Conservation (phyloP, 2,888 invertebrate species). For the Drosophila trichaetosa region DNA sequence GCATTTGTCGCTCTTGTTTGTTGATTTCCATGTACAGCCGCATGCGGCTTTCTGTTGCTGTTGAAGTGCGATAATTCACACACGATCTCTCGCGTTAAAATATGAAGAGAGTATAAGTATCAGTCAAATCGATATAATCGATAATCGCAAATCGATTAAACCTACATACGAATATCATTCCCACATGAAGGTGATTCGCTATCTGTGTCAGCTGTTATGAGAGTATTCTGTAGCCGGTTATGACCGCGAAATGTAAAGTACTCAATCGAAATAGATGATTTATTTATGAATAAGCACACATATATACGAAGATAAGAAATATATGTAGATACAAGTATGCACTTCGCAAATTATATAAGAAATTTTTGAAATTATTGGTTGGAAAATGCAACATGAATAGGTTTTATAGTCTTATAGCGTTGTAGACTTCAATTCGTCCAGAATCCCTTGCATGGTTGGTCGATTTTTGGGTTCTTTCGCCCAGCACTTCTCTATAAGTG, state of each 20-base stretch:
- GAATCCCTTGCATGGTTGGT: not conserved
- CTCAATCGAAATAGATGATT: no score
- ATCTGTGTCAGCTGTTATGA: not conserved
- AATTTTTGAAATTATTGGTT: not conserved
- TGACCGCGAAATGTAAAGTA: no score
- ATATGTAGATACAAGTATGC: no score
- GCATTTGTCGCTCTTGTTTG: constrained; percentile 71
- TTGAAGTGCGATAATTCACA: constrained; percentile 79
- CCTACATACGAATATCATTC: not conserved
- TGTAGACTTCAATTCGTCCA: not conserved
- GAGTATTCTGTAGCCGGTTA: not conserved
- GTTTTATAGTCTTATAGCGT: not conserved
- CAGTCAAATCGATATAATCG: not conserved
- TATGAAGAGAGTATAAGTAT: not conserved
- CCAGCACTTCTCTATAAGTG: not conserved
- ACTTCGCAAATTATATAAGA: not conserved
- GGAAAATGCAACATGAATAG: no score
- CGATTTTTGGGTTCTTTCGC: accelerated
- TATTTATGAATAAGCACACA: not conserved
- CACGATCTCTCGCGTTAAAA: not conserved
- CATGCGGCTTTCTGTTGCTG: constrained; percentile 35
- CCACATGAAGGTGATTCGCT: not conserved
- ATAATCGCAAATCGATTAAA: not conserved
- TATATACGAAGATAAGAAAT: not conserved
- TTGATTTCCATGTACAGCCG: constrained; percentile 49